Base-by-base conservation (phyloP, 2,113 vertebrate genomes). In the Xerus inauris region DNA sequence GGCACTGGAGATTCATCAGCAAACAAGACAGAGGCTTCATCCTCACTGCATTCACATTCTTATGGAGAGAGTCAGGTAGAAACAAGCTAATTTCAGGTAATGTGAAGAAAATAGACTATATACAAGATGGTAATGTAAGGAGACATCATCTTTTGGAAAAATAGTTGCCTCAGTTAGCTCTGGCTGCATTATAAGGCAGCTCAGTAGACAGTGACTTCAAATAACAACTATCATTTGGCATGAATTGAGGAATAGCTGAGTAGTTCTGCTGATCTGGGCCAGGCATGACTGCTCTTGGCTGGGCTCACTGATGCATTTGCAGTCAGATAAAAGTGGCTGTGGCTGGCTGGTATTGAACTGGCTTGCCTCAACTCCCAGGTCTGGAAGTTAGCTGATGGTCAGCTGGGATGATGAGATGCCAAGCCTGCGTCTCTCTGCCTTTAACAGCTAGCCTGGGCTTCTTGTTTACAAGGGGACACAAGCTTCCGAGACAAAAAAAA, bases 21-120 rank as follows among this genome's bases (percentile, higher is more conserved):
- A 94, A 83, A 76, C 24, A 89, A 69, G 62, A 35, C 38, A 95
- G n/a, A 91, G 30, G 76, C 62, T 96, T 47, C 94, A 62, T 73
- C 64, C 35, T 90, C 14, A 57, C 7, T 71, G n/a, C 3, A 57
- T 65, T 92, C 45, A 38, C 47, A 62, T 24, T 73, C 16, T 51
- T 40, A 80, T 10, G 17, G 17, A 84, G 83, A 65, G 85, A 93
- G 13, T 22, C 8, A 71, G n/a, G 38, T 20, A 42, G 62, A 89
- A 88, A 75, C 20, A 89, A 88, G 28, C 42, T 42, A 51, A n/a
- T 81, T 62, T 90, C 80, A 71, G 49, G 81, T 26, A 75, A 64
- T 19, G 7, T 64, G 28, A 91, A 65, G 12, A 30, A 73, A 76
- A 45, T 6, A 72, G 13, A 57, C 13, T 64, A 49, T 57, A 72